phyloP scores from a whole-genome alignment of 2,888 invertebrate genomes.

The Hesperia comma region DNA sequence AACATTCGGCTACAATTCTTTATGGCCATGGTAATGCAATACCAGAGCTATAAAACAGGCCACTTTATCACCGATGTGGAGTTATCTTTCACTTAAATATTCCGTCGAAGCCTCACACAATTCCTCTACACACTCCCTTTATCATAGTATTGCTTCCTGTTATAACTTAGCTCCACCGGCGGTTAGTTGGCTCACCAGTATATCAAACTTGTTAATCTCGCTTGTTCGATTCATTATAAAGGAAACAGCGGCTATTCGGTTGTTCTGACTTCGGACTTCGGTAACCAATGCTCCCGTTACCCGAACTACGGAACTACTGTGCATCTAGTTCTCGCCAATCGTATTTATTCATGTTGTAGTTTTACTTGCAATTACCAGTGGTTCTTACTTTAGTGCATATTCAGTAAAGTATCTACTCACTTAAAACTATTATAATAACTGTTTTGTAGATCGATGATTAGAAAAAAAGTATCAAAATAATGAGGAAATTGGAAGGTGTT shows the following conservation, averaged over 20 bases:
- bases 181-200: constrained; percentile 47
- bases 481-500: too few relatives aligned
- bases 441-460: too few relatives aligned
- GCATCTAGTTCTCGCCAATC: not conserved
- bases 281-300: constrained; percentile 2
- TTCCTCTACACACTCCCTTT: constrained; percentile 30
- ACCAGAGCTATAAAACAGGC: not conserved
- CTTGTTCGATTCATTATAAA: constrained; percentile 48
- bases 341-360: not conserved
- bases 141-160: constrained; percentile 34
- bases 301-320: not conserved
- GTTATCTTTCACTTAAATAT: constrained; percentile 20
- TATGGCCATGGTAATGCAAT: not conserved
- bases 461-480: too few relatives aligned
- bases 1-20: not conserved
- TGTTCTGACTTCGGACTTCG: constrained; percentile 38
- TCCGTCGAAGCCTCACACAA: not conserved
- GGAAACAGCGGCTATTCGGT: constrained; percentile 51
- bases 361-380: too few relatives aligned
- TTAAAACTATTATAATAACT: too few relatives aligned
- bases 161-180: constrained; percentile 46
- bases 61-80: constrained; percentile 6
- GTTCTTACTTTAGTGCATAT: too few relatives aligned
- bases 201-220: constrained; percentile 56
- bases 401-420: too few relatives aligned